phyloP scores from a whole-genome alignment of 2,888 invertebrate species.

The Drosophila niveifrons region DNA sequence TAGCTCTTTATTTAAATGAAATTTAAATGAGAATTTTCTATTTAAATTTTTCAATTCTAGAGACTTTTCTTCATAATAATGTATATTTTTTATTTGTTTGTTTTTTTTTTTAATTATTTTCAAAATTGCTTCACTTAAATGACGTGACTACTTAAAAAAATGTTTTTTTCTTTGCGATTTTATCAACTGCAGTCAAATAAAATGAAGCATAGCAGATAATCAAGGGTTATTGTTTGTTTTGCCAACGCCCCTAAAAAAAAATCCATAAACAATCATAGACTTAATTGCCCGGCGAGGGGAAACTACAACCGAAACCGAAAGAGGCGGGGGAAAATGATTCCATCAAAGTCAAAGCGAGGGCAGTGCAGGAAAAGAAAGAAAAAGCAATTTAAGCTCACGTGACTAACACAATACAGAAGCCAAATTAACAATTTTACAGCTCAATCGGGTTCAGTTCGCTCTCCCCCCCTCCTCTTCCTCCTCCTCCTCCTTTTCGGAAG shows the following conservation, averaged over 20 bases:
- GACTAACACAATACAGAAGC: constrained; percentile 73
- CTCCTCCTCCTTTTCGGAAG: background rate
- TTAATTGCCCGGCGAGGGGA: constrained; percentile 32
- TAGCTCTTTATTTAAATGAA: too few species aligned
- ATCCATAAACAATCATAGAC: constrained; percentile 26
- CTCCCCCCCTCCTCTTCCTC: too few species aligned
- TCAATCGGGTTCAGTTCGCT: constrained; percentile 43
- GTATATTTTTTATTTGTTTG: too few species aligned
- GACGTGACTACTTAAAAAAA: background rate
- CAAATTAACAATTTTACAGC: constrained; percentile 77
- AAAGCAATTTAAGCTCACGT: constrained; percentile 73
- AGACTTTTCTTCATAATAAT: too few species aligned
- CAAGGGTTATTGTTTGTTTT: constrained; percentile 28
- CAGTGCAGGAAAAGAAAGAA: constrained; percentile 15
- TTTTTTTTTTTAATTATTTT: background rate
- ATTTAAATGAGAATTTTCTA: too few species aligned
- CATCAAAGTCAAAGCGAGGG: constrained; percentile 32
- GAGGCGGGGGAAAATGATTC: constrained; percentile 17
- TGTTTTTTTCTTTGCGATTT: background rate
- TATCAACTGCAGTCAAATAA: constrained; percentile 1
- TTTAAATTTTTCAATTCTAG: too few species aligned
- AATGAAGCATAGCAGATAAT: constrained; percentile 18
- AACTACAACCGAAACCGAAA: constrained; percentile 19
- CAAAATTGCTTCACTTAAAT: background rate
- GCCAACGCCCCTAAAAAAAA: constrained; percentile 17